Percentiles rank a stretch among this genome's conserved stretches.
Evolutionary conservation across 1,140 invertebrate genomes (phyloP).

Genomic region (Propsilocerus akamusi): DNA sequence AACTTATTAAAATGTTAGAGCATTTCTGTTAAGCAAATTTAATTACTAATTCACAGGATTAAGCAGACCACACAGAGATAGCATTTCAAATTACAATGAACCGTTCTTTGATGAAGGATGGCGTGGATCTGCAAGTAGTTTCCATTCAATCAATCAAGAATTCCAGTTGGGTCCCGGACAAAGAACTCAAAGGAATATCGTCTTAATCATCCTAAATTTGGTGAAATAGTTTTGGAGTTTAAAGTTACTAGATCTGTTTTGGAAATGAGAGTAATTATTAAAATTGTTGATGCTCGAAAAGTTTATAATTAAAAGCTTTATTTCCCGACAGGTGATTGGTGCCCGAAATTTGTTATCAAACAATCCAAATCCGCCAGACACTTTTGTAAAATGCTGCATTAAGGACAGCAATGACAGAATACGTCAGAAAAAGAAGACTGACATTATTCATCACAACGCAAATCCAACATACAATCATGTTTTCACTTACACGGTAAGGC

Average conservation of each 20-base stretch:
- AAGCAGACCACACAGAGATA: background rate
- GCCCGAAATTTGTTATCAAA: slow-evolving; percentile 28
- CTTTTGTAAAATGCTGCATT: slow-evolving; percentile 87
- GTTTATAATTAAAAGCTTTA: background rate
- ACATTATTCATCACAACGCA: slow-evolving; percentile 52
- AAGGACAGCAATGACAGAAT: slow-evolving; percentile 61
- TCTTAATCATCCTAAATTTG: slow-evolving; percentile 43
- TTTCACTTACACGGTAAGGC: slow-evolving; percentile 56
- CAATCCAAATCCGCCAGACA: slow-evolving; percentile 42
- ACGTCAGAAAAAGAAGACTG: slow-evolving; percentile 80
- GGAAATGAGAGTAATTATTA: background rate
- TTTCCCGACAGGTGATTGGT: slow-evolving; percentile 20
- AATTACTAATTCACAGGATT: background rate
- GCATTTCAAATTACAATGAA: background rate
- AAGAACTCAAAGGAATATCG: slow-evolving; percentile 51
- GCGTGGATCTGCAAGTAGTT: background rate
- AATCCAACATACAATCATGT: slow-evolving; percentile 76
- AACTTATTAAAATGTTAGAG: background rate
- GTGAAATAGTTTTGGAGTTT: slow-evolving; percentile 72
- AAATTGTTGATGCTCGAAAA: background rate
- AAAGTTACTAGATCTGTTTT: slow-evolving; percentile 35
- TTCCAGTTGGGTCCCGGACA: slow-evolving; percentile 54
- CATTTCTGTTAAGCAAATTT: slow-evolving; percentile 3
- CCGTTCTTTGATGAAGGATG: background rate
- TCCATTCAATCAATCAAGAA: slow-evolving; percentile 15